Percentiles rank a stretch among this genome's conserved stretches.
Evolutionary conservation across 2,888 invertebrate genomes (phyloP).

Genomic region (Andricus curvator): DNA sequence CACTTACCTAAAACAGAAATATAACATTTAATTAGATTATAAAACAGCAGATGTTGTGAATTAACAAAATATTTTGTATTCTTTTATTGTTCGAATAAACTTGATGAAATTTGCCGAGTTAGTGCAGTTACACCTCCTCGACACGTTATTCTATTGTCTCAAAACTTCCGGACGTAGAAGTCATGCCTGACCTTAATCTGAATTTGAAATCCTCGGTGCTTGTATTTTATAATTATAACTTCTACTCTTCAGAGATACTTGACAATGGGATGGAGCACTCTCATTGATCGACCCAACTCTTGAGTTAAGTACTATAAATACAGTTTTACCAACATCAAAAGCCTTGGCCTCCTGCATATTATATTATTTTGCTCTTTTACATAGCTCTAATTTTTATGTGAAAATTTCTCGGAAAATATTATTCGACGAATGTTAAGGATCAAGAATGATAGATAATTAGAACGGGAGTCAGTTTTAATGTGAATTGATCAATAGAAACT

Average conservation of each 20-base stretch:
- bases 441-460: background rate
- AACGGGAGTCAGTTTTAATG: background rate
- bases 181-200: slow-evolving; percentile 38
- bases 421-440: background rate
- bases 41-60: background rate
- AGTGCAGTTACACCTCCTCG: slow-evolving; percentile 31
- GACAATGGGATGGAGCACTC: slow-evolving; percentile 36
- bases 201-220: slow-evolving; percentile 39
- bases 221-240: slow-evolving; percentile 41
- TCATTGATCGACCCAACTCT: slow-evolving; percentile 38
- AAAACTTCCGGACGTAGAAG: slow-evolving; percentile 38
- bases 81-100: slow-evolving; percentile 24
- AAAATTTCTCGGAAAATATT: background rate
- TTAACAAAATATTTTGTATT: background rate
- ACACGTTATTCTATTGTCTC: slow-evolving; percentile 38
- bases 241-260: slow-evolving; percentile 40
- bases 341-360: background rate
- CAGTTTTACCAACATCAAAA: slow-evolving; percentile 34
- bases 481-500: background rate
- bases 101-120: slow-evolving; percentile 25
- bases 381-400: background rate
- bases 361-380: slow-evolving; percentile 17
- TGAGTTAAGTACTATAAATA: slow-evolving; percentile 25
- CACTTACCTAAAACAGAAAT: slow-evolving; percentile 30
- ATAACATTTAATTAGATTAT: background rate